Evolutionary conservation across 2,888 invertebrate species (phyloP), one percentile per base, ranked within the genome.

Genomic region (Pterobdella sp.): DNA sequence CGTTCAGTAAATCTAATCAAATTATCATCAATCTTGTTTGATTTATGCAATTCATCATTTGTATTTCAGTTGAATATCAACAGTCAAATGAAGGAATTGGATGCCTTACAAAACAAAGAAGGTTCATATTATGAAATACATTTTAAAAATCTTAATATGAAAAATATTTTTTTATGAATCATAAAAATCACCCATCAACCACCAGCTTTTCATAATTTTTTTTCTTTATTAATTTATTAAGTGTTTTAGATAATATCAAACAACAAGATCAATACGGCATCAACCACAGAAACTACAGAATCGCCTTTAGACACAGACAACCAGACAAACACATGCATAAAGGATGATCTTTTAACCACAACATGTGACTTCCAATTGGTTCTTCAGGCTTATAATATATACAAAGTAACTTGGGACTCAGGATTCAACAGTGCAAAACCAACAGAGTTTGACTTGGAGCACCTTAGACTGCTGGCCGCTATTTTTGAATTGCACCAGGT

Each of bases 251-350:
- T n/a, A n/a, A n/a, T n/a, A n/a, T n/a, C n/a, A n/a, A n/a, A n/a
- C n/a, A n/a, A n/a, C n/a, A n/a, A n/a, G n/a, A n/a, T n/a, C n/a
- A n/a, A n/a, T n/a, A n/a, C n/a, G n/a, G n/a, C n/a, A n/a, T n/a
- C 60, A 26, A 26, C 60, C 60, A 7, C 60, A 56, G 60, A 56
- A 26, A 56, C 60, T 3, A 56, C 60, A 56, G 60, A 56, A 22
- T 4, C 60, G 7, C 60, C 60, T 26, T 56, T 56, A 56, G 60
- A 56, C 60, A 56, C 60, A 56, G 60, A 56, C 60, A 56, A 56
- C 60, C 60, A 56, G 60, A 56, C 60, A 56, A 56, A 56, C 60
- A 56, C 60, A 56, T 56, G 60, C 60, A 56, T 56, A 7, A 4
- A 56, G 26, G 60, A 56, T 26, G 60, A 56, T 26, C 4, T 56